phyloP scores from a whole-genome alignment of 2,113 vertebrate genomes.

The Apteryx mantelli region DNA sequence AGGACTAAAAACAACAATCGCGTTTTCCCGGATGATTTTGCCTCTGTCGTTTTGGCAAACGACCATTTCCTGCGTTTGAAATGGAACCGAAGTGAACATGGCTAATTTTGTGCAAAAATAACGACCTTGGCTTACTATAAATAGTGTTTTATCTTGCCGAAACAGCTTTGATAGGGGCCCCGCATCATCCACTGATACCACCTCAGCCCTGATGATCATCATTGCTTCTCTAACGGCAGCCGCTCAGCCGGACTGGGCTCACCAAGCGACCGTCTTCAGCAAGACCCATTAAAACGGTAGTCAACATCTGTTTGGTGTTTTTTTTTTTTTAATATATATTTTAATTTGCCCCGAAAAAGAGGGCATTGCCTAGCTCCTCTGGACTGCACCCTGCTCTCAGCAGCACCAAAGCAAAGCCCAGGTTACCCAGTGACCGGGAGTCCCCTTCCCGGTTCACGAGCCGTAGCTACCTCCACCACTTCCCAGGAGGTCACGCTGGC shows the following conservation, averaged over 20 bases:
- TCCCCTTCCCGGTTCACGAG: neutral
- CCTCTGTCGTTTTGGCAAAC: conserved; percentile 59
- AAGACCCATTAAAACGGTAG: neutral
- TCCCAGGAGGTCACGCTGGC: neutral
- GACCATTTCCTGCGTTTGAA: conserved; percentile 64
- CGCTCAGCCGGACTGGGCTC: neutral
- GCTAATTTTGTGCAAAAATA: conserved; percentile 22
- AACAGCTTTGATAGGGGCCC: conserved; percentile 8
- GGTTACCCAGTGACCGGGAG: neutral
- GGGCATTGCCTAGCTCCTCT: neutral
- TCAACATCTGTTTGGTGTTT: neutral
- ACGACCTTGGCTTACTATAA: neutral
- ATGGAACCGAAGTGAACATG: neutral
- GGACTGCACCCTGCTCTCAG: neutral
- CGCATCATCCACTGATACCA: neutral
- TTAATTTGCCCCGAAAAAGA: neutral
- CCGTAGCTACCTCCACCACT: too few relatives aligned
- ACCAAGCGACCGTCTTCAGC: neutral
- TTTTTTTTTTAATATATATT: neutral
- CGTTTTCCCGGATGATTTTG: conserved; percentile 46
- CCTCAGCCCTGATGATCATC: neutral
- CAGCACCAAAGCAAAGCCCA: neutral
- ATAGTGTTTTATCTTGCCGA: conserved; percentile 40
- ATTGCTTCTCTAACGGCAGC: neutral
- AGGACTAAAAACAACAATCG: conserved; percentile 64